These are phyloP conservation scores for Pangasius mekongensis DNA, from an alignment of 2,797 vertebrate genomes.

Conservation along the genomic window DNA sequence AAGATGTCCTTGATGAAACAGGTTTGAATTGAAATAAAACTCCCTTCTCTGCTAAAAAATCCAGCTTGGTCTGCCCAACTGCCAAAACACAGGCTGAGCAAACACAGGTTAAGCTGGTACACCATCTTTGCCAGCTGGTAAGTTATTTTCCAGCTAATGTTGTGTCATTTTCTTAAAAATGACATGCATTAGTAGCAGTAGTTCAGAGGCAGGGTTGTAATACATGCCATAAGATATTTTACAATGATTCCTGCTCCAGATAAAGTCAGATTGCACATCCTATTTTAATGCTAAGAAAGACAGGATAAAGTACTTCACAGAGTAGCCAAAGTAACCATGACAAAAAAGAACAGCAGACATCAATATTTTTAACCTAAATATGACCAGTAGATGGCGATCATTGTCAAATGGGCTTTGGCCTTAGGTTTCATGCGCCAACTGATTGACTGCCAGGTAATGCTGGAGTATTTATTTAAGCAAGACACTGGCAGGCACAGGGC, in stretches of 20 bases:
- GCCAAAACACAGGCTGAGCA: not conserved
- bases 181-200: not conserved
- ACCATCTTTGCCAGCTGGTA: not conserved
- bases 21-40: not conserved
- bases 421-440: slow-evolving; percentile 10
- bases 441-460: slow-evolving; percentile 34
- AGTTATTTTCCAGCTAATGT: not conserved
- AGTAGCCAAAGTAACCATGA: not conserved
- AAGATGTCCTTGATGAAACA: not conserved
- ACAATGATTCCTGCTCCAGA: not conserved
- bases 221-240: not conserved
- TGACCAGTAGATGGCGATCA: slow-evolving; percentile 74
- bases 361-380: not conserved
- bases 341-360: not conserved
- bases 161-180: not conserved
- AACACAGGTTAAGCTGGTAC: not conserved
- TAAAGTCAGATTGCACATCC: not conserved
- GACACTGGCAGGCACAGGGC: slow-evolving; percentile 20
- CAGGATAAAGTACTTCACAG: not conserved
- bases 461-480: slow-evolving; percentile 43
- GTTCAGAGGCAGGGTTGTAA: not conserved
- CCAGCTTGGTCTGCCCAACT: not conserved
- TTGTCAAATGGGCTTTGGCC: slow-evolving; percentile 56
- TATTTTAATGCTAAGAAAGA: not conserved
- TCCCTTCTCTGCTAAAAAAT: not conserved